Evolutionary conservation across 2,888 invertebrate genomes (phyloP).

Genomic region (Drosophila incognita): DNA sequence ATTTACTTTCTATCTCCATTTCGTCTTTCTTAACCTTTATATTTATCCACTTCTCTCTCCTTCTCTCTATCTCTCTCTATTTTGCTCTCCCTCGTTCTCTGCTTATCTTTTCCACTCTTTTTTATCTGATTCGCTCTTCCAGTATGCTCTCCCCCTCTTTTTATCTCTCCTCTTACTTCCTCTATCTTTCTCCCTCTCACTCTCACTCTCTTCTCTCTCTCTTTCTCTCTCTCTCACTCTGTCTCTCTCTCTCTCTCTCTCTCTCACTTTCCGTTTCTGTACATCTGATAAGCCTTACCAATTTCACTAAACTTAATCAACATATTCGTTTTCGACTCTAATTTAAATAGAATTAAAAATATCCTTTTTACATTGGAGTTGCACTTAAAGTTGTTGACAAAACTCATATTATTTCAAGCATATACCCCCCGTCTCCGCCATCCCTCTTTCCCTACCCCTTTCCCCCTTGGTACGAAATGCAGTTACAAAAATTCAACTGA

Average conservation of each 20-base stretch:
- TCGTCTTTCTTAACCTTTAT: background rate
- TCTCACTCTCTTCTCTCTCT: background rate
- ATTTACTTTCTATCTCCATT: too few relatives aligned
- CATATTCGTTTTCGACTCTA: background rate
- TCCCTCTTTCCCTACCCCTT: background rate
- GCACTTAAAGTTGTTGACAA: constrained; percentile 7
- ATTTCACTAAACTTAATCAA: background rate
- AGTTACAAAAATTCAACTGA: constrained; percentile 59
- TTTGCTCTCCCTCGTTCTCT: background rate
- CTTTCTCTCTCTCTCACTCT: background rate
- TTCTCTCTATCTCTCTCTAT: background rate
- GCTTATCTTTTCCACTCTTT: background rate
- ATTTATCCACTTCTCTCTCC: background rate
- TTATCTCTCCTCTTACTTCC: background rate
- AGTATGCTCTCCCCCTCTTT: background rate
- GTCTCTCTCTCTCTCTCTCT: background rate
- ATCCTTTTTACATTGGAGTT: constrained; percentile 4
- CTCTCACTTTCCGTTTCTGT: background rate
- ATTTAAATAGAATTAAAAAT: background rate
- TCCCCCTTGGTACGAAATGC: constrained; percentile 6
- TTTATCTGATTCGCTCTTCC: background rate
- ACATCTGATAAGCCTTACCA: background rate
- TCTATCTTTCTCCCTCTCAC: background rate
- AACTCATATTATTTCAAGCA: constrained; percentile 14
- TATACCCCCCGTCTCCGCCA: background rate